Conservation (phyloP, 1,140 invertebrate genomes). For the Leguminivora glycinivorella region DNA sequence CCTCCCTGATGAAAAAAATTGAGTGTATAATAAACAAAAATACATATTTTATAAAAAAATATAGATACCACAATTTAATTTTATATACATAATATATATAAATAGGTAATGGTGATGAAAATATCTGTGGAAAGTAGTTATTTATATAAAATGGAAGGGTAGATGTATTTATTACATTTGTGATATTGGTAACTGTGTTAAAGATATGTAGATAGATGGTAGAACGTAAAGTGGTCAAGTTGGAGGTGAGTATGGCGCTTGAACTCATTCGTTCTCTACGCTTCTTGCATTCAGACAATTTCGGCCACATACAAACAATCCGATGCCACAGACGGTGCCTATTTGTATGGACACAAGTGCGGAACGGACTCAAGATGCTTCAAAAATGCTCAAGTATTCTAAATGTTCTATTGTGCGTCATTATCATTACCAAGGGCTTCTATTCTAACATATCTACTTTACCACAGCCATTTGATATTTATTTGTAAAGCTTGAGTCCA, state of each 20-base stretch:
- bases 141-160: conserved; percentile 24
- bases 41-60: conserved; percentile 45
- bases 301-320: conserved; percentile 8
- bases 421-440: conserved; percentile 35
- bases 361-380: conserved; percentile 39
- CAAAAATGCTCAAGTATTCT: conserved; percentile 46
- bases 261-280: background rate
- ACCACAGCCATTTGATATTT: conserved; percentile 53
- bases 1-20: conserved; percentile 78
- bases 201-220: conserved; percentile 26
- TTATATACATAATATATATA: conserved; percentile 41
- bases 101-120: conserved; percentile 38
- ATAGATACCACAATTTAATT: conserved; percentile 42
- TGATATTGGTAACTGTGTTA: conserved; percentile 34
- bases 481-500: conserved; percentile 65
- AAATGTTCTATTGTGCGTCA: conserved; percentile 46
- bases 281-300: conserved; percentile 57
- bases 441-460: conserved; percentile 54
- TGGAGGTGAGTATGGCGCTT: background rate
- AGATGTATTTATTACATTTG: conserved; percentile 4
- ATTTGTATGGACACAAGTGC: conserved; percentile 15
- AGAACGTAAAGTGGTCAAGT: background rate
- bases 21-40: conserved; percentile 58
- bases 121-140: conserved; percentile 30
- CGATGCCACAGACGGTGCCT: conserved; percentile 25